Conservation (phyloP, 2,113 vertebrate genomes). For the Recurvirostra avosetta region DNA sequence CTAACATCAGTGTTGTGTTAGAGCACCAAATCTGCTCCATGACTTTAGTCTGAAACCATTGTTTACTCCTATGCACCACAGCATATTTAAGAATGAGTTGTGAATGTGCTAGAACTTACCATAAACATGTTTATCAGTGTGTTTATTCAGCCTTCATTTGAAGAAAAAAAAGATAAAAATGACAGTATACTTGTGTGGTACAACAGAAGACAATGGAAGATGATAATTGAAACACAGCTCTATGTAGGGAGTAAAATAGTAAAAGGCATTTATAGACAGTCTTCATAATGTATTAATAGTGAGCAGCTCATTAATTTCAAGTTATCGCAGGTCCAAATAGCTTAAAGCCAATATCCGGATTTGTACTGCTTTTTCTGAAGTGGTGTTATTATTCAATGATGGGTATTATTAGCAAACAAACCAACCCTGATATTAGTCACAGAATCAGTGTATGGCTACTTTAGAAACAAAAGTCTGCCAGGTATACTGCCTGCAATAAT, state of each 20-base stretch:
- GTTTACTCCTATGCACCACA: background rate
- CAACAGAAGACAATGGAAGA: background rate
- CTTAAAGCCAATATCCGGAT: background rate
- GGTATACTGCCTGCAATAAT: background rate
- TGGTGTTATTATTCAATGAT: background rate
- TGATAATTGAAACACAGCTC: background rate
- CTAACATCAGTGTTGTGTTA: rapidly evolving
- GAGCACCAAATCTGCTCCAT: background rate
- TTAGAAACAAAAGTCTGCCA: background rate
- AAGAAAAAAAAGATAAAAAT: background rate
- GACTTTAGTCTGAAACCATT: background rate
- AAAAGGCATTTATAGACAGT: background rate
- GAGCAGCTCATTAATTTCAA: background rate
- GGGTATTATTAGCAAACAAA: background rate
- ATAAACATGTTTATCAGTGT: background rate
- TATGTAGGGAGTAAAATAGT: background rate
- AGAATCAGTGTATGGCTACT: rapidly evolving
- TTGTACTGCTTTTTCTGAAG: background rate
- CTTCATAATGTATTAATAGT: background rate
- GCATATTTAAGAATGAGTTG: background rate
- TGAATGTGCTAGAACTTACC: background rate
- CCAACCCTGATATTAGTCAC: background rate
- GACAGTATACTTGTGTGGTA: background rate
- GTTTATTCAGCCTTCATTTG: background rate
- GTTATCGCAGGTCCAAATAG: background rate